Evolutionary conservation across 2,888 invertebrate species (phyloP), one percentile per base, ranked within the genome.

Genomic region (Elegia similella): DNA sequence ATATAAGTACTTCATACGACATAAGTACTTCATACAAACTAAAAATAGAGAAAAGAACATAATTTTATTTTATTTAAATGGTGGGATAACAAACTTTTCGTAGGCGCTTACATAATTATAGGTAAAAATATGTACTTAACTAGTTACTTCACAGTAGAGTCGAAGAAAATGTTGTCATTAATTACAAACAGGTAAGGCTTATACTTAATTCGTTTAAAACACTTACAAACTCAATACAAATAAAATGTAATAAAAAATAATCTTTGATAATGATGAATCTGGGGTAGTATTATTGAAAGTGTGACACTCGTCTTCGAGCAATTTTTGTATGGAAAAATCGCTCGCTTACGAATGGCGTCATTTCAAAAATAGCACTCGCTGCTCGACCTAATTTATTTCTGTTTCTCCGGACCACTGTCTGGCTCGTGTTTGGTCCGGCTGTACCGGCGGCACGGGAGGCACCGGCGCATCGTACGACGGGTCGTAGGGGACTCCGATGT

Each of bases 331-430:
- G n/a, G n/a, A n/a, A n/a, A n/a, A n/a, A n/a, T n/a, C n/a, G n/a
- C n/a, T n/a, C n/a, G n/a, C n/a, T n/a, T n/a, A n/a, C n/a, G n/a
- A n/a, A n/a, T n/a, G n/a, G n/a, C n/a, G n/a, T n/a, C n/a, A n/a
- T n/a, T n/a, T n/a, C n/a, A n/a, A n/a, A n/a, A n/a, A n/a, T n/a
- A n/a, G n/a, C n/a, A n/a, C n/a, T n/a, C n/a, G n/a, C n/a, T n/a
- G n/a, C n/a, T 23, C 54, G 54, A 38, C 12, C 69, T 84, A 89
- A 74, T 90, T 88, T 58, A 90, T 91, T 67, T 91, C 90, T 0
- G 90, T 91, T 67, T 91, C 90, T 0, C 86, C 90, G 0, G 73
- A 68, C 84, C 88, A 91, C 23, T 76, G 80, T 34, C 80, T 73
- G 6, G 68, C 63, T 34, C 80, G 74, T 12, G 67, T 61, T n/a